Conservation (phyloP, 2,113 vertebrate species). For the Zosterops hypoxanthus region DNA sequence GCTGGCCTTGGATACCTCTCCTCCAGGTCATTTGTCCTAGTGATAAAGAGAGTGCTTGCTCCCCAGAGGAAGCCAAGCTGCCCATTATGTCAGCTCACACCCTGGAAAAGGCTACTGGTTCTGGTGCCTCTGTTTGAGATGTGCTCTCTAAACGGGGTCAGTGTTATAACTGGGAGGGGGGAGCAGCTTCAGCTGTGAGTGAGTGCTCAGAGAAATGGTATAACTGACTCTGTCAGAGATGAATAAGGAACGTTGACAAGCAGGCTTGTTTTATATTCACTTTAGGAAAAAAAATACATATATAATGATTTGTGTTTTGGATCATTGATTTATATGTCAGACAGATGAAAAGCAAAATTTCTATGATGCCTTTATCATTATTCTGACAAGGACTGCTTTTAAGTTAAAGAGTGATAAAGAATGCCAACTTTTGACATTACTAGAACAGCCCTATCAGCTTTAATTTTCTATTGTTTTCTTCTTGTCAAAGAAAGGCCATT, state of each 20-base stretch:
- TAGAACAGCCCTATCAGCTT: slow-evolving; percentile 64
- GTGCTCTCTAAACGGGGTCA: slow-evolving; percentile 72
- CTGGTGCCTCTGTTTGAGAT: background rate
- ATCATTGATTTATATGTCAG: slow-evolving; percentile 76
- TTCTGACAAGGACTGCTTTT: slow-evolving; percentile 73
- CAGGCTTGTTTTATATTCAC: slow-evolving; percentile 30
- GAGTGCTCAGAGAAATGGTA: slow-evolving; percentile 43
- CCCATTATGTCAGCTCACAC: slow-evolving; percentile 76
- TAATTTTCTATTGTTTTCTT: slow-evolving; percentile 60
- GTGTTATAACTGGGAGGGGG: slow-evolving; percentile 53
- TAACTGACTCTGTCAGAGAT: slow-evolving; percentile 30
- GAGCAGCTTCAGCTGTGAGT: slow-evolving; percentile 58
- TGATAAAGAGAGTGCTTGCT: slow-evolving; percentile 65
- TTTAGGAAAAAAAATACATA: slow-evolving; percentile 21
- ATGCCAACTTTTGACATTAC: slow-evolving; percentile 71
- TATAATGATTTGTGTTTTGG: slow-evolving; percentile 56
- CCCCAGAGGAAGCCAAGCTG: slow-evolving; percentile 58
- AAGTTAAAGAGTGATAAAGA: slow-evolving; percentile 73
- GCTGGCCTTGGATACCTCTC: slow-evolving; percentile 46
- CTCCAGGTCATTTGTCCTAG: slow-evolving; percentile 69
- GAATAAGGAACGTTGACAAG: background rate
- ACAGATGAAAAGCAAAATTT: slow-evolving; percentile 75
- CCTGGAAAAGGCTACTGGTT: slow-evolving; percentile 54
- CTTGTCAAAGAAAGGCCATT: slow-evolving; percentile 58
- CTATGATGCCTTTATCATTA: slow-evolving; percentile 71